A percentile compares a stretch with the other conserved stretches of the same genome.
Conservation (phyloP, 64 coral and sea anemone species). For the Anthopleura sola region DNA sequence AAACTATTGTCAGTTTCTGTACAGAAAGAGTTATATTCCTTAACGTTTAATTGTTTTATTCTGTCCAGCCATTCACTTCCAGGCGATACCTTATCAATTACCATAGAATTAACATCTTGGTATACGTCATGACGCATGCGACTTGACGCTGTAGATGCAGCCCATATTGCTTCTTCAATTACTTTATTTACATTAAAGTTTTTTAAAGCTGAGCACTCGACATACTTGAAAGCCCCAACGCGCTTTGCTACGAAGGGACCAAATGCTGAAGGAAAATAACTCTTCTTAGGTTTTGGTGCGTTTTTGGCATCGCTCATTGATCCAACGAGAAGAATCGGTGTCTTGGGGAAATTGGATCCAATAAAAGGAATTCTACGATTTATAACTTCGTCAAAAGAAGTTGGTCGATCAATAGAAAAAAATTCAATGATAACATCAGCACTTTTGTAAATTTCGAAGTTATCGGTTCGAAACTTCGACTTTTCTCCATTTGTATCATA, state of each 20-base stretch:
- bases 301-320: neutral
- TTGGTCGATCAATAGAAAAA: neutral
- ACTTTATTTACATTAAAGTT: neutral
- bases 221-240: neutral
- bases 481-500: neutral
- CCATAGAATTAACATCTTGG: neutral
- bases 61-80: neutral
- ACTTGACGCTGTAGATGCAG: neutral
- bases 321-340: neutral
- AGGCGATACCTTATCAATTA: neutral
- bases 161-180: neutral
- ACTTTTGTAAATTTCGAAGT: neutral
- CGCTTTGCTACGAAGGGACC: neutral
- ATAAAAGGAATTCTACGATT: neutral
- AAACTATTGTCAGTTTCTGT: no score
- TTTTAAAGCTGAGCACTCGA: neutral
- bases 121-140: neutral
- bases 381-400: neutral
- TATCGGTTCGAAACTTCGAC: neutral
- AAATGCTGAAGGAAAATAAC: neutral
- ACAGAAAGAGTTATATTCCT: no score
- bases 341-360: neutral
- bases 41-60: no score
- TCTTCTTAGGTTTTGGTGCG: neutral
- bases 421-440: neutral